phyloP scores from a whole-genome alignment of 92 coral and sea anemone species.

The Heteractis magnifica region DNA sequence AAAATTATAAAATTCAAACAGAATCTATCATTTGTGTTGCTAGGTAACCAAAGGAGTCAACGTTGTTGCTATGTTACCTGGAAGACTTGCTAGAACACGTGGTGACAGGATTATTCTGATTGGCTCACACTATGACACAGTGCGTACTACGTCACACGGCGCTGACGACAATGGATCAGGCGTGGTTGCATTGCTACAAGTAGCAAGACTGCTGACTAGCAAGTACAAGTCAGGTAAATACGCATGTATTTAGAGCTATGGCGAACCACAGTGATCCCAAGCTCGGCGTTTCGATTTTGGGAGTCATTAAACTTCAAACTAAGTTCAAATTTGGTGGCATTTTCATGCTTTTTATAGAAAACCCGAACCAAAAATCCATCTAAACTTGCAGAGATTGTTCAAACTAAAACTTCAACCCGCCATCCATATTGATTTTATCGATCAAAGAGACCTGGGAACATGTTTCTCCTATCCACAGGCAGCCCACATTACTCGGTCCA shows the following conservation, averaged over 20 bases:
- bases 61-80: conserved; percentile 2
- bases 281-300: no score
- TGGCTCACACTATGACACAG: conserved; percentile 86
- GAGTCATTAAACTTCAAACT: no score
- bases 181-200: conserved; percentile 68
- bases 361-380: no score
- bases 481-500: neutral
- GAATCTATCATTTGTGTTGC: neutral
- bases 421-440: no score
- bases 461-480: neutral
- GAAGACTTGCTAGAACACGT: conserved; percentile 50
- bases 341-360: no score
- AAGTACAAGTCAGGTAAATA: conserved; percentile 15
- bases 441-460: neutral
- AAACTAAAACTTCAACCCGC: no score
- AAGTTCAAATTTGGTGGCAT: no score
- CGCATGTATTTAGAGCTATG: neutral
- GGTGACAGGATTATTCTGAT: conserved; percentile 68
- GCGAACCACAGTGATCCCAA: no score
- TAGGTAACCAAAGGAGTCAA: neutral
- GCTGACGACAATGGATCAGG: conserved; percentile 86
- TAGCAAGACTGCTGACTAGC: neutral
- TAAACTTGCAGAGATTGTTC: no score
- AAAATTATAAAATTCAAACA: no score
- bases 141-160: conserved; percentile 57